These are phyloP conservation scores for Chrysodeixis includens DNA, from an alignment of 2,888 invertebrate species.

Conservation along the genomic window DNA sequence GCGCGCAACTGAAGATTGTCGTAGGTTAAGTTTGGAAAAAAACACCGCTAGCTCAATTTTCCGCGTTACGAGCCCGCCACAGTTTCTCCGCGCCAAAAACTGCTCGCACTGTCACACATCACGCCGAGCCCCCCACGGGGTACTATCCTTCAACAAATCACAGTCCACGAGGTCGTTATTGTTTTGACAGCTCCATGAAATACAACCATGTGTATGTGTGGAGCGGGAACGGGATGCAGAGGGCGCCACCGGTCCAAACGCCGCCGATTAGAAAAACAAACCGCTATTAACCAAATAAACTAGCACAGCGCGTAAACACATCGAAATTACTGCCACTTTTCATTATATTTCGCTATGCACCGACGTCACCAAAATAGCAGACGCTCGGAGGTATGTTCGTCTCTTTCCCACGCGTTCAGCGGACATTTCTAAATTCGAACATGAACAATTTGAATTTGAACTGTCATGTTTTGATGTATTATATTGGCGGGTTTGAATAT, in stretches of 20 bases:
- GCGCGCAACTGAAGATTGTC: constrained; percentile 88
- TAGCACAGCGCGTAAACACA: constrained; percentile 89
- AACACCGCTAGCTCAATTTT: constrained; percentile 86
- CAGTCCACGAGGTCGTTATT: constrained; percentile 70
- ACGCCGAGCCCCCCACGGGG: constrained; percentile 47
- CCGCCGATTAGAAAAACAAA: constrained; percentile 64
- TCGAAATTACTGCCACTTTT: constrained; percentile 89
- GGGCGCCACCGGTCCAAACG: constrained; percentile 74
- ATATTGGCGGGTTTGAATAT: constrained; percentile 58
- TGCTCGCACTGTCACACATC: constrained; percentile 64
- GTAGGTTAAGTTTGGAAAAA: constrained; percentile 87
- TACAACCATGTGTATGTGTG: constrained; percentile 70
- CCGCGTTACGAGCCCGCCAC: constrained; percentile 75
- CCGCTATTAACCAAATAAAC: constrained; percentile 82
- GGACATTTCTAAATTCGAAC: constrained; percentile 80
- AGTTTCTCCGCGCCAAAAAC: constrained; percentile 77
- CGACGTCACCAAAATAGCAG: constrained; percentile 85
- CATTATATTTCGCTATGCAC: constrained; percentile 89
- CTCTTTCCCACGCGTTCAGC: constrained; percentile 78
- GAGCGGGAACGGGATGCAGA: constrained; percentile 69
- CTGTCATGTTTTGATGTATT: constrained; percentile 66
- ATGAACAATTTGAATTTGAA: constrained; percentile 73
- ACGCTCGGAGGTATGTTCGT: constrained; percentile 73
- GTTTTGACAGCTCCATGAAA: constrained; percentile 83
- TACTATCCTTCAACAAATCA: constrained; percentile 53